These are phyloP conservation scores for Eptesicus fuscus DNA, from an alignment of 2,113 vertebrate genomes.

Conservation along the genomic window DNA sequence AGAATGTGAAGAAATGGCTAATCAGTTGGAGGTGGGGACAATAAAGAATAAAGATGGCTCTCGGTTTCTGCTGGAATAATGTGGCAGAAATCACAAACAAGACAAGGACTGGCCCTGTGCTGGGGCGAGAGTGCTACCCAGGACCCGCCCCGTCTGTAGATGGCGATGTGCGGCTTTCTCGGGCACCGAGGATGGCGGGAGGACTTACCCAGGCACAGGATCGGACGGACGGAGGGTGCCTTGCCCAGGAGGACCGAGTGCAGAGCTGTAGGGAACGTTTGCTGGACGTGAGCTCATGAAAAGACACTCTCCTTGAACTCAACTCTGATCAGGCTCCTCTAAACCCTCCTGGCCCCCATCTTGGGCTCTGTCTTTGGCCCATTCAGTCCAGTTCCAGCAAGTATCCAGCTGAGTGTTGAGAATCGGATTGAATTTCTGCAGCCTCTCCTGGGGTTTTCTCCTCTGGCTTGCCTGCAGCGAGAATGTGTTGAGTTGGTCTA, in stretches of 20 bases:
- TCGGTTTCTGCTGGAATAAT: background rate
- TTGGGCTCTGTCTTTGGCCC: background rate
- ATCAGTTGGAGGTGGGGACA: background rate
- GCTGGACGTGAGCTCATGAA: background rate
- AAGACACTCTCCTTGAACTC: background rate
- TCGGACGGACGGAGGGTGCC: background rate
- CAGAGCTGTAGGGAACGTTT: background rate
- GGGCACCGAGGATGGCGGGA: background rate
- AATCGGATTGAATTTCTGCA: background rate
- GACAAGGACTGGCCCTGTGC: background rate
- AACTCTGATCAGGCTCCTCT: background rate
- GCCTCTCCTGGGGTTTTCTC: background rate
- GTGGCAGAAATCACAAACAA: background rate
- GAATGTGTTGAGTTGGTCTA: background rate
- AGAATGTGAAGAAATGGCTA: background rate
- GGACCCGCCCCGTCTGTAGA: background rate
- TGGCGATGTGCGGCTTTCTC: background rate
- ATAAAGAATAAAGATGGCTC: background rate
- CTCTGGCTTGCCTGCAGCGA: background rate
- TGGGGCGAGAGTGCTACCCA: background rate
- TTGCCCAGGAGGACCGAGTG: background rate
- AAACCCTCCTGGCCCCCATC: background rate
- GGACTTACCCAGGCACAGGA: background rate
- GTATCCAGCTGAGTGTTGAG: background rate
- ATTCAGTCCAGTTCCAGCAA: background rate